phyloP scores from a whole-genome alignment of 2,113 vertebrate genomes.

The Caranx ignobilis region DNA sequence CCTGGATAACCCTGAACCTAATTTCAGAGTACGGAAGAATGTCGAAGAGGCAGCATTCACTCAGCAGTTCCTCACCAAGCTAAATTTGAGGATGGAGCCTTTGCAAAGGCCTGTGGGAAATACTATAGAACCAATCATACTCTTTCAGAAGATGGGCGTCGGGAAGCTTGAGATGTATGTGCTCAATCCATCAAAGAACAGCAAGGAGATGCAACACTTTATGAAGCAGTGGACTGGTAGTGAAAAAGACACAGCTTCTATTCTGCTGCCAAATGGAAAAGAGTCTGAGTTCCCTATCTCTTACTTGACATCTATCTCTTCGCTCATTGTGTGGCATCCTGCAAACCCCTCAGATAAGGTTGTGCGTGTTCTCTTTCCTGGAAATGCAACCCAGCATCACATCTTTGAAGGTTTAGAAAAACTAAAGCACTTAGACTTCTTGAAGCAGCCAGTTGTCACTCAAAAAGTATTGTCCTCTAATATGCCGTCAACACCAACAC shows the following conservation, averaged over 20 bases:
- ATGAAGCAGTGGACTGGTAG: conserved; percentile 96
- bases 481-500: conserved; percentile 81
- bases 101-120: conserved; percentile 90
- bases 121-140: conserved; percentile 91
- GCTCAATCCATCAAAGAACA: conserved; percentile 93
- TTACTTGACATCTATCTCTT: conserved; percentile 93
- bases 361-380: conserved; percentile 94
- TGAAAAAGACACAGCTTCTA: conserved; percentile 90
- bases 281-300: conserved; percentile 93
- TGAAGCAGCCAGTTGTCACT: conserved; percentile 92
- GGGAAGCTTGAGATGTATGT: conserved; percentile 98
- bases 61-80: conserved; percentile 91
- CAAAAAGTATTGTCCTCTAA: conserved; percentile 89
- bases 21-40: conserved; percentile 88
- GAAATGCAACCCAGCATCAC: conserved; percentile 93
- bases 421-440: conserved; percentile 94
- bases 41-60: conserved; percentile 92
- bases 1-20: conserved; percentile 88
- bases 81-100: conserved; percentile 93
- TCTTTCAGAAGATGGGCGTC: conserved; percentile 99
- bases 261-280: conserved; percentile 90
- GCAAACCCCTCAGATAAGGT: conserved; percentile 96
- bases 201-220: conserved; percentile 96
- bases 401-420: conserved; percentile 97
- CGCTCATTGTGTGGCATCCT: conserved; percentile 97